phyloP scores from a whole-genome alignment of 2,797 vertebrate species.

The Hyperoplus immaculatus region DNA sequence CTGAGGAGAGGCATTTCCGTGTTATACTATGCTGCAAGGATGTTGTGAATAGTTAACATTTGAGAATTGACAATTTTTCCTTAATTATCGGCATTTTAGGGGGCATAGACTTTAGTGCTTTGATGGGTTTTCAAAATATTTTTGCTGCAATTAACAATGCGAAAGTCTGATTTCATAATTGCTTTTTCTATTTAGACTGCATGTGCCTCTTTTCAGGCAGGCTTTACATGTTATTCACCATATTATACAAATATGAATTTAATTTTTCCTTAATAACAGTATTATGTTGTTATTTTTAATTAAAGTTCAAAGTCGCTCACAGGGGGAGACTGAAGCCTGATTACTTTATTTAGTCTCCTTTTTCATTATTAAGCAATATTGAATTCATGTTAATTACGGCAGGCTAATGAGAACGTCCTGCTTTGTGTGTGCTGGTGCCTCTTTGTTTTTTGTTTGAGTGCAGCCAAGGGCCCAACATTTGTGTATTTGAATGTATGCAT shows the following conservation, averaged over 20 bases:
- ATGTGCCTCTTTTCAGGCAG: not conserved
- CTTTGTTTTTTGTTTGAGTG: constrained; percentile 1
- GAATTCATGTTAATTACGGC: constrained; percentile 71
- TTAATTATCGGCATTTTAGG: not conserved
- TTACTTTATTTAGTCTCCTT: constrained; percentile 65
- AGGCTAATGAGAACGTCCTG: constrained; percentile 62
- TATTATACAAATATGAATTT: constrained; percentile 31
- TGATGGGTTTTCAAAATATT: not conserved
- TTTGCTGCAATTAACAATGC: not conserved
- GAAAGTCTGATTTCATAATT: not conserved
- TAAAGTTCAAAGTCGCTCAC: constrained; percentile 50
- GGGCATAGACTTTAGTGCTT: no score
- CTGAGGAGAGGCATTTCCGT: not conserved
- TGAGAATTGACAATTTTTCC: not conserved
- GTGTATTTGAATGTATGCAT: not conserved
- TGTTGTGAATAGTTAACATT: not conserved
- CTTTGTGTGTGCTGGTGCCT: constrained; percentile 32
- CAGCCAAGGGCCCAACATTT: not conserved
- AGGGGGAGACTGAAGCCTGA: constrained; percentile 46
- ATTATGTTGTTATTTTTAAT: constrained; percentile 63
- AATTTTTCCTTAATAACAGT: constrained; percentile 45
- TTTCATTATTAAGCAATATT: constrained; percentile 70
- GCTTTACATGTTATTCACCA: constrained; percentile 20
- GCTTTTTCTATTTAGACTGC: not conserved
- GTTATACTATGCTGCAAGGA: not conserved